Conservation (phyloP, 2,797 vertebrate genomes). For the Acanthurus leucopareius region DNA sequence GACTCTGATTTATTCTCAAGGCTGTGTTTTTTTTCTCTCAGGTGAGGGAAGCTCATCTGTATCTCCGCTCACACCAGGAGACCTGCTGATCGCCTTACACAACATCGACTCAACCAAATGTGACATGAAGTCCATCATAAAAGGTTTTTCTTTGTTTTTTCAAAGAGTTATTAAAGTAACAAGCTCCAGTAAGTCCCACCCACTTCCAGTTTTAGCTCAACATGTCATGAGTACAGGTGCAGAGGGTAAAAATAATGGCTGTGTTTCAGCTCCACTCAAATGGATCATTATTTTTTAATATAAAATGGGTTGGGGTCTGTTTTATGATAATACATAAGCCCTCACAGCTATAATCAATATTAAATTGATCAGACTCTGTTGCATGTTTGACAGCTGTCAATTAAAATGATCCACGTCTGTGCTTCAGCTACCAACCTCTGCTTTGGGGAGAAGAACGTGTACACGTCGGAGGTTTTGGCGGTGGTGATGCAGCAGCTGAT, state of each 20-base stretch:
- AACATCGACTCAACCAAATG: conserved; percentile 96
- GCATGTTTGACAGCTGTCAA: neutral
- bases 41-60: conserved; percentile 93
- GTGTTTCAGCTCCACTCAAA: neutral
- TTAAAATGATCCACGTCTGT: neutral
- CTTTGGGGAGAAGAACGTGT: conserved; percentile 94
- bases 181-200: too few species aligned
- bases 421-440: conserved; percentile 94
- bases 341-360: neutral
- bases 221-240: too few species aligned
- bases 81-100: conserved; percentile 93
- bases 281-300: neutral
- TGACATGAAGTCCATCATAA: conserved; percentile 98
- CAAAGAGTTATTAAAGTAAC: too few species aligned
- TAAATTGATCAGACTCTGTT: neutral
- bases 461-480: conserved; percentile 95
- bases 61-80: conserved; percentile 94
- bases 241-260: too few species aligned
- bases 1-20: neutral
- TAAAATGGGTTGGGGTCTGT: neutral
- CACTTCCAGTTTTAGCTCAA: too few species aligned
- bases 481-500: conserved; percentile 99
- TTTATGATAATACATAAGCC: too few species aligned
- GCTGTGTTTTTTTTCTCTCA: conserved; percentile 59
- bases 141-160: conserved; percentile 83